Percentiles rank a stretch among this genome's conserved stretches.
Evolutionary conservation across 2,888 invertebrate genomes (phyloP).

Genomic region (Meliscaeva auricollis): DNA sequence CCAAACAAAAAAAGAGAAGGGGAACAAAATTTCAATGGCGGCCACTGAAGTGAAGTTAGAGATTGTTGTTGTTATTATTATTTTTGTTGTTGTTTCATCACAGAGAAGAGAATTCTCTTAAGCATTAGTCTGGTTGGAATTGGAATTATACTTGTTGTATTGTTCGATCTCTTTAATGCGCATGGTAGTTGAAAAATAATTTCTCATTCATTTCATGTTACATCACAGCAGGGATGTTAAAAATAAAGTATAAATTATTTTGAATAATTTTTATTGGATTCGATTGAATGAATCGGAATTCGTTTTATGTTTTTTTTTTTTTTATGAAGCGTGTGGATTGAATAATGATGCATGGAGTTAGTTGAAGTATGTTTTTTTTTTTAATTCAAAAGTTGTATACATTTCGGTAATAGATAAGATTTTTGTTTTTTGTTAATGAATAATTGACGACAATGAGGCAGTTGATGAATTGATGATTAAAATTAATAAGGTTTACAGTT

Average conservation of each 20-base stretch:
- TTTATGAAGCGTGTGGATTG: slow-evolving; percentile 49
- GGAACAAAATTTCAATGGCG: slow-evolving; percentile 64
- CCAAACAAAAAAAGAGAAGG: slow-evolving; percentile 39
- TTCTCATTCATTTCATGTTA: slow-evolving; percentile 5
- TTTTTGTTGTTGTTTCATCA: slow-evolving; percentile 44
- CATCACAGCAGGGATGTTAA: slow-evolving; percentile 71
- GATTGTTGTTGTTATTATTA: not conserved
- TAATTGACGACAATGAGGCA: slow-evolving; percentile 59
- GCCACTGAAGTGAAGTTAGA: slow-evolving; percentile 33
- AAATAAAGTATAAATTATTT: not conserved
- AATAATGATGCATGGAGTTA: slow-evolving; percentile 63
- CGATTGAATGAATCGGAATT: slow-evolving; percentile 15
- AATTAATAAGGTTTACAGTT: not conserved
- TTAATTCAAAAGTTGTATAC: not conserved
- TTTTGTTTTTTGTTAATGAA: slow-evolving; percentile 25
- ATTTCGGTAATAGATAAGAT: not conserved
- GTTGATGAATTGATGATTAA: slow-evolving; percentile 39
- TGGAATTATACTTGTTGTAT: not conserved
- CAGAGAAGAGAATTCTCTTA: slow-evolving; percentile 47
- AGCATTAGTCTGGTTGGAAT: slow-evolving; percentile 56
- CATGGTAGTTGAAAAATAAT: slow-evolving; percentile 45
- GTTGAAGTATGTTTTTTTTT: not conserved
- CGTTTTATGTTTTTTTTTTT: slow-evolving; percentile 6
- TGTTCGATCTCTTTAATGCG: slow-evolving; percentile 54
- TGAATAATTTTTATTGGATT: slow-evolving; percentile 41